Conservation (phyloP, 1,140 invertebrate genomes). For the Adelges cooleyi region DNA sequence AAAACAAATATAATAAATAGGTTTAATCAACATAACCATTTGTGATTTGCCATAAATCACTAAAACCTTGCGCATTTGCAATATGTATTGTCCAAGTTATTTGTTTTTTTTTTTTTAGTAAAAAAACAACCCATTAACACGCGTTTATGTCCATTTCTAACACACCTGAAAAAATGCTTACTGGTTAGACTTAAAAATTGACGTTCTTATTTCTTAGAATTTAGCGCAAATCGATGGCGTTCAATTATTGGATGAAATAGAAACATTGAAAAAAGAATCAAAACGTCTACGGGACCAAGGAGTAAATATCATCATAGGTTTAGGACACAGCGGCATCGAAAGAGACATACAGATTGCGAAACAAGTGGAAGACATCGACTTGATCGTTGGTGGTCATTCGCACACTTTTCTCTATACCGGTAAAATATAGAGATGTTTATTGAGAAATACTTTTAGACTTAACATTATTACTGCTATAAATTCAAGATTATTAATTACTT, state of each 20-base stretch:
- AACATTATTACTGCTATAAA: not conserved
- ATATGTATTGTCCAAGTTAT: no score
- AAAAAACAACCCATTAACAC: no score
- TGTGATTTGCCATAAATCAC: no score
- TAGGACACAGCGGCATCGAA: conserved; percentile 77
- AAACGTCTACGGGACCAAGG: not conserved
- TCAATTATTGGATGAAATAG: conserved; percentile 4
- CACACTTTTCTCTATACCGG: conserved; percentile 77
- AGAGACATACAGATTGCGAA: conserved; percentile 65
- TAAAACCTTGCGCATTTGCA: no score
- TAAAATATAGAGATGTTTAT: no score
- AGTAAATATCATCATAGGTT: conserved; percentile 63
- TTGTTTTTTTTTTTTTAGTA: no score
- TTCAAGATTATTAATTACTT: not conserved
- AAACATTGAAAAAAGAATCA: not conserved
- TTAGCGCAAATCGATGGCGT: not conserved
- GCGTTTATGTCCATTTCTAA: no score
- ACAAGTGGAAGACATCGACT: conserved; percentile 66
- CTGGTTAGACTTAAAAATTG: no score
- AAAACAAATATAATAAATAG: no score
- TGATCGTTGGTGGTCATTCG: conserved; percentile 77
- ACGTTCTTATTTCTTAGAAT: not conserved
- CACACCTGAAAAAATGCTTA: no score
- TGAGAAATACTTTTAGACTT: no score
- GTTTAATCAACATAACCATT: no score